These are phyloP conservation scores for Xerus rutilus DNA, from an alignment of 2,797 vertebrate genomes.

Conservation along the genomic window DNA sequence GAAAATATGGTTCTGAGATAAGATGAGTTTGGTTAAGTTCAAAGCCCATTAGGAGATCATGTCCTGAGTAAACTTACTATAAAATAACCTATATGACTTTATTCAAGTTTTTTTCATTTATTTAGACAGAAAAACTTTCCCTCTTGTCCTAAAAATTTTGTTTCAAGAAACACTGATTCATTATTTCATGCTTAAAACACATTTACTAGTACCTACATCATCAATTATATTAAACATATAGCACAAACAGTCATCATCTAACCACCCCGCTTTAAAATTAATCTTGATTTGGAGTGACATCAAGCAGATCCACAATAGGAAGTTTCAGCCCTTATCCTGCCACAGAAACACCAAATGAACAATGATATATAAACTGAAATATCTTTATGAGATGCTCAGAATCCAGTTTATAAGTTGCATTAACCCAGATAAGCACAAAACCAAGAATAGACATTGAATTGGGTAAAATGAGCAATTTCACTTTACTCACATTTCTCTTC, in stretches of 20 bases:
- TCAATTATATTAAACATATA: neutral
- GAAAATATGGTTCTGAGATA: neutral
- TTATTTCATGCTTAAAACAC: neutral
- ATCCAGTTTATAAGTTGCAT: neutral
- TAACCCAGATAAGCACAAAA: neutral
- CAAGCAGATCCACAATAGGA: neutral
- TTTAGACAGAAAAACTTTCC: neutral
- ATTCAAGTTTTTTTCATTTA: neutral
- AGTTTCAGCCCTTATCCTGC: neutral
- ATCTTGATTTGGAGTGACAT: no score
- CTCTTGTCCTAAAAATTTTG: neutral
- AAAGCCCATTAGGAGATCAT: neutral
- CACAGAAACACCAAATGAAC: neutral
- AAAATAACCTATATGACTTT: neutral
- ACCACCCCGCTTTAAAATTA: slow-evolving; percentile 41
- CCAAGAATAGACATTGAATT: neutral
- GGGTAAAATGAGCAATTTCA: neutral
- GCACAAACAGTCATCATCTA: neutral
- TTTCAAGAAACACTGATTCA: neutral
- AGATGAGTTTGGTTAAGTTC: neutral
- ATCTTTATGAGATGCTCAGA: neutral
- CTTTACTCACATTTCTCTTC: neutral
- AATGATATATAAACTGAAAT: neutral
- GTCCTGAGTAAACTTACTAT: neutral
- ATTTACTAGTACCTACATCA: neutral